Evolutionary conservation across 2,888 invertebrate species (phyloP).

Genomic region (Dexiosoma caninum): DNA sequence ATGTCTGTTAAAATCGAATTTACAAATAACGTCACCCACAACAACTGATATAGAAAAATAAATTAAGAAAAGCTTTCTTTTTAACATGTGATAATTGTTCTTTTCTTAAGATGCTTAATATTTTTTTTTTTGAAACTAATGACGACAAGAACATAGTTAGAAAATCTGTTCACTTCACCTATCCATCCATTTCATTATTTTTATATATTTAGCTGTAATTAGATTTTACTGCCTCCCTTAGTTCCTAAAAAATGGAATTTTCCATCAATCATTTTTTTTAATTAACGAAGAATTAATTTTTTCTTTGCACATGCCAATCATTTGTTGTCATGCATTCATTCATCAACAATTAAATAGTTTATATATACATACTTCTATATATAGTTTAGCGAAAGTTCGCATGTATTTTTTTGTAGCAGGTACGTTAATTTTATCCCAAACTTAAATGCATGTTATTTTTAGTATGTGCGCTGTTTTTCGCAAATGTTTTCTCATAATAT

Average conservation of each 20-base stretch:
- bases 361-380: neutral
- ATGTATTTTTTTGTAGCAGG: neutral
- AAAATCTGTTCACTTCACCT: no score
- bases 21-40: no score
- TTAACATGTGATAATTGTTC: neutral
- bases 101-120: no score
- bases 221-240: neutral
- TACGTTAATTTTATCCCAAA: neutral
- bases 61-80: no score
- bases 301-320: neutral
- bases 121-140: no score
- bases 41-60: no score
- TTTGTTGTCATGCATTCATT: neutral
- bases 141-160: no score
- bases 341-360: neutral
- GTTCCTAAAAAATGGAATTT: neutral
- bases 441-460: slow-evolving; percentile 22
- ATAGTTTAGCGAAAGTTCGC: neutral
- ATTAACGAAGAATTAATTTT: neutral
- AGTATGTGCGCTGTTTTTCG: neutral
- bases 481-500: slow-evolving; percentile 13
- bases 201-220: neutral
- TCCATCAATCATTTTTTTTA: neutral
- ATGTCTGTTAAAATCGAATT: no score
- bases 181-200: no score